These are phyloP conservation scores for Thamnophis sirtalis DNA, from an alignment of 2,113 vertebrate species.

Conservation along the genomic window DNA sequence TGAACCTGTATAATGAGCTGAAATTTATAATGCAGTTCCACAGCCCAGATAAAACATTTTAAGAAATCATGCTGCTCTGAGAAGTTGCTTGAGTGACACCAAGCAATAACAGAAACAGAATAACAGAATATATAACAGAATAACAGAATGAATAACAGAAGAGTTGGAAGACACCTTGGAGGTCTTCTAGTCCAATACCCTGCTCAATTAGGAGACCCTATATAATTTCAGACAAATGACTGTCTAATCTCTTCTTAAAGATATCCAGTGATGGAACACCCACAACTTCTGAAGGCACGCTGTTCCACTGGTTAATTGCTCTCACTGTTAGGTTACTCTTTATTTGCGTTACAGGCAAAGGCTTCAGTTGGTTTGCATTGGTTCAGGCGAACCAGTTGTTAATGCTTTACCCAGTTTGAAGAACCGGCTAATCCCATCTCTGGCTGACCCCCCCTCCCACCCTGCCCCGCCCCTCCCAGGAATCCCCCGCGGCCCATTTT, in stretches of 20 bases:
- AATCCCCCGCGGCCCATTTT: no score
- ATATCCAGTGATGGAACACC: neutral
- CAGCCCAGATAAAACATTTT: neutral
- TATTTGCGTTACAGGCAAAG: neutral
- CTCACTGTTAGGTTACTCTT: neutral
- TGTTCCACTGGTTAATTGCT: neutral
- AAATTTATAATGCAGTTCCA: neutral
- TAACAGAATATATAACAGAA: no score
- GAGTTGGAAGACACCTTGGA: neutral
- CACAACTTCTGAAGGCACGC: neutral
- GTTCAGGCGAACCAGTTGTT: no score
- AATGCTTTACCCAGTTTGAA: no score
- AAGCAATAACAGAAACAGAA: neutral
- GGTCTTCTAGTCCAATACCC: neutral
- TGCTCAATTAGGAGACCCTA: neutral
- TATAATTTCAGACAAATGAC: neutral
- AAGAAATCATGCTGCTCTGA: slow-evolving; percentile 9
- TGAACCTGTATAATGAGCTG: neutral
- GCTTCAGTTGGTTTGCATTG: no score
- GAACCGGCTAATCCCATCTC: no score
- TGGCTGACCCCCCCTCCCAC: no score
- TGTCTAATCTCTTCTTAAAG: neutral
- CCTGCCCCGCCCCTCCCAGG: no score
- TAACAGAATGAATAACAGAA: neutral
- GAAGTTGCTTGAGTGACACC: neutral